Percentiles rank a stretch among this genome's conserved stretches.
phyloP scores from a whole-genome alignment of 1,140 invertebrate genomes.

The Saccostrea echinata region DNA sequence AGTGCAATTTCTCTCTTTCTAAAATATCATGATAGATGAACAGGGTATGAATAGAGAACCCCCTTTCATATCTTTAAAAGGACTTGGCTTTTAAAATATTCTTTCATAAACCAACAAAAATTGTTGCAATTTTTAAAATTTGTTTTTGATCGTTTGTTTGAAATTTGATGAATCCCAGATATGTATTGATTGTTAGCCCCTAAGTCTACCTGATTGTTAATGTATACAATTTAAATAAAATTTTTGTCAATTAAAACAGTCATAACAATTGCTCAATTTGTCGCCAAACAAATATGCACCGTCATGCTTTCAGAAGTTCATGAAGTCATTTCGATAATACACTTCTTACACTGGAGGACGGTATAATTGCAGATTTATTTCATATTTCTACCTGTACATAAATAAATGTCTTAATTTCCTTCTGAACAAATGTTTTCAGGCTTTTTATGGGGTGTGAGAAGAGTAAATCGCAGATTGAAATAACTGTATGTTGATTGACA shows the following conservation, averaged over 20 bases:
- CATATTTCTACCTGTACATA: slow-evolving; percentile 4
- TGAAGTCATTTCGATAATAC: slow-evolving; percentile 1
- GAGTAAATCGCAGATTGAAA: not conserved
- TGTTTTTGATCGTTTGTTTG: slow-evolving; percentile 31
- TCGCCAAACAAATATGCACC: slow-evolving; percentile 22
- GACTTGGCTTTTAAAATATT: slow-evolving; percentile 21
- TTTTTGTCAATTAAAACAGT: slow-evolving; percentile 4
- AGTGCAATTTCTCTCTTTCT: slow-evolving; percentile 11
- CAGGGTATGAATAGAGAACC: not conserved
- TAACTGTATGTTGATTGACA: slow-evolving; percentile 15
- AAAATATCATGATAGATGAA: slow-evolving; percentile 15
- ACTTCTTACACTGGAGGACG: not conserved
- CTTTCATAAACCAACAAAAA: slow-evolving; percentile 40
- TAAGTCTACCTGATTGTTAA: not conserved
- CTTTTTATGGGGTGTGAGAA: slow-evolving; percentile 14
- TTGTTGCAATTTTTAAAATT: slow-evolving; percentile 18
- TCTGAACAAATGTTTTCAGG: not conserved
- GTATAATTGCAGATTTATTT: not conserved
- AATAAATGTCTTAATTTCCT: slow-evolving; percentile 14
- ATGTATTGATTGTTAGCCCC: not conserved
- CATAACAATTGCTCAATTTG: slow-evolving; percentile 19
- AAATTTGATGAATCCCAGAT: slow-evolving; percentile 16
- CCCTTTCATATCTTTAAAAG: slow-evolving; percentile 13
- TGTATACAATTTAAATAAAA: not conserved
- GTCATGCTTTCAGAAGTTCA: slow-evolving; percentile 10